Conservation (phyloP, 2,797 vertebrate genomes). For the Enteromius treurensis region DNA sequence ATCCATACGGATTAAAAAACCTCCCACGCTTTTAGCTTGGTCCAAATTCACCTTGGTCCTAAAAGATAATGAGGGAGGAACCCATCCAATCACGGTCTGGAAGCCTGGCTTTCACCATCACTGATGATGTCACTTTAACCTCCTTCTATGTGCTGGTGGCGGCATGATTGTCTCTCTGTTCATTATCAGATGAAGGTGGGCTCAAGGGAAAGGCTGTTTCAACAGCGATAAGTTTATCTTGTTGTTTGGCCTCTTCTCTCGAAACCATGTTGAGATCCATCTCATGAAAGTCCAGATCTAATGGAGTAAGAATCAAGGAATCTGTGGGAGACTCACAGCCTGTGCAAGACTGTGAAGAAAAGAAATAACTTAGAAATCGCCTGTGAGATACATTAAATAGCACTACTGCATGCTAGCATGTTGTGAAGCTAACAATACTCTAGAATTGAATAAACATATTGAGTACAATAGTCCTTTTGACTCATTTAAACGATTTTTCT, state of each 20-base stretch:
- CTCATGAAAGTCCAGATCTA: slow-evolving; percentile 68
- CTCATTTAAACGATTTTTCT: too few species aligned
- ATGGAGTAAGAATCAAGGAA: slow-evolving; percentile 49
- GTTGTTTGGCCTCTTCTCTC: slow-evolving; percentile 65
- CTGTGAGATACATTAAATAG: not conserved
- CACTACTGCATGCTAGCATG: not conserved
- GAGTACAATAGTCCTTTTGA: not conserved
- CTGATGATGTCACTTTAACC: slow-evolving; percentile 36
- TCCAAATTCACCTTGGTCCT: slow-evolving; percentile 10
- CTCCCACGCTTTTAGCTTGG: not conserved
- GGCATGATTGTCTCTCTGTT: not conserved
- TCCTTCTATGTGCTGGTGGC: slow-evolving; percentile 53
- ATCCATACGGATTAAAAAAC: not conserved
- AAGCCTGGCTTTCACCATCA: not conserved
- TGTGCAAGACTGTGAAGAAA: slow-evolving; percentile 68
- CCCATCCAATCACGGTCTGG: slow-evolving; percentile 2
- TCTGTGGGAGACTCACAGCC: slow-evolving; percentile 67
- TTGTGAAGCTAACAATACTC: not conserved
- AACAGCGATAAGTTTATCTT: not conserved
- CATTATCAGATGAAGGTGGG: slow-evolving; percentile 37
- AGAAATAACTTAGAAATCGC: not conserved
- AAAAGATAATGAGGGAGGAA: not conserved
- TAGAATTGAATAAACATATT: not conserved
- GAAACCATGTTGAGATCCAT: slow-evolving; percentile 70
- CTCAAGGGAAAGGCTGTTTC: slow-evolving; percentile 21